Percentiles rank a stretch among this genome's conserved stretches.
phyloP scores from a whole-genome alignment of 2,113 vertebrate species.

The Barnardius zonarius region DNA sequence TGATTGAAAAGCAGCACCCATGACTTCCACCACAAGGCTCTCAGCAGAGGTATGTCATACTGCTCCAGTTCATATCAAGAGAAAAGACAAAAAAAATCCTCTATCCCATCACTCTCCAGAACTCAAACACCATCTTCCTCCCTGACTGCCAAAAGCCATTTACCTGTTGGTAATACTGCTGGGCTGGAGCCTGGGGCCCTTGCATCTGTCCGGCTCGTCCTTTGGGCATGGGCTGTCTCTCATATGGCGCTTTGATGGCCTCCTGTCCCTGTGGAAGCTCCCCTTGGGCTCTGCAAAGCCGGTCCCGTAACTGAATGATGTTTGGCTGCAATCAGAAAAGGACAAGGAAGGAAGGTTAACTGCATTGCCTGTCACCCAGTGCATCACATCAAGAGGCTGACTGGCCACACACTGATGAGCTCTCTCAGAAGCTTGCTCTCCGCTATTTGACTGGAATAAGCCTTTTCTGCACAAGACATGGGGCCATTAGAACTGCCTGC shows the following conservation, averaged over 20 bases:
- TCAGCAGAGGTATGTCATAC: background rate
- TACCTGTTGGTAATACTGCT: conserved; percentile 82
- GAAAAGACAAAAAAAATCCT: background rate
- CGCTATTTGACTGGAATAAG: background rate
- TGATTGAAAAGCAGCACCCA: background rate
- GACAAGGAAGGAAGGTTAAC: background rate
- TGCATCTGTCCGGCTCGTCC: conserved; percentile 62
- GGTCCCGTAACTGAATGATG: conserved; percentile 84
- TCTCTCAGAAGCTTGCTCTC: background rate
- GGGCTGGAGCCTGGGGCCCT: conserved; percentile 59
- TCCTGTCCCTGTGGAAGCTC: conserved; percentile 65
- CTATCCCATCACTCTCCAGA: background rate
- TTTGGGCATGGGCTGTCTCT: conserved; percentile 52
- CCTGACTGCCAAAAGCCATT: background rate
- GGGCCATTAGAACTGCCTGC: background rate
- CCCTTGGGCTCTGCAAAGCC: conserved; percentile 87
- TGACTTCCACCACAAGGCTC: background rate
- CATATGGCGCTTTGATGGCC: background rate
- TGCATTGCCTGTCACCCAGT: background rate
- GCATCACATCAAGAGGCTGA: background rate
- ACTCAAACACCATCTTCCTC: background rate
- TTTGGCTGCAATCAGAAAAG: conserved; percentile 70
- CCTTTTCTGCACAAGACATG: background rate
- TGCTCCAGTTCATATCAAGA: background rate
- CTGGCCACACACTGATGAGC: background rate